Conservation (phyloP, 1,140 invertebrate species). For the Cherax quadricarinatus region DNA sequence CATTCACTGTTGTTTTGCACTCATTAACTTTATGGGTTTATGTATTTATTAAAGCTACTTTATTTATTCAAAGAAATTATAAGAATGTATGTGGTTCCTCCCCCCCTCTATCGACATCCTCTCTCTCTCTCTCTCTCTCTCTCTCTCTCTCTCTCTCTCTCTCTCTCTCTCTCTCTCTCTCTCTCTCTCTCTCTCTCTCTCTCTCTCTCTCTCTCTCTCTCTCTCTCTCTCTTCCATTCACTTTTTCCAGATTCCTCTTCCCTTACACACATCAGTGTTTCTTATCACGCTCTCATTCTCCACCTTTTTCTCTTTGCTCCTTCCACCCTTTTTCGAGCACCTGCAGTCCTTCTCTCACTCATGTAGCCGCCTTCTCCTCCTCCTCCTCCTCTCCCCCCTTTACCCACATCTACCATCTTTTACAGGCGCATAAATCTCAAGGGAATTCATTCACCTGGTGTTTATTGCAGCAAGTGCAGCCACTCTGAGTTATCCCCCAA, state of each 20-base stretch:
- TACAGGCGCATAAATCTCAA: no score
- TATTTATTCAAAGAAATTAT: no score
- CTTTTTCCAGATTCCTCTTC: neutral
- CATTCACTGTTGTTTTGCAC: no score
- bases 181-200: neutral
- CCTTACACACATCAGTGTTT: neutral
- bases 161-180: neutral
- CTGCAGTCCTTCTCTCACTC: neutral
- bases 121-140: neutral
- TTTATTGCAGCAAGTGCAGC: no score
- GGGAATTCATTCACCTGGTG: no score
- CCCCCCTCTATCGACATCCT: no score
- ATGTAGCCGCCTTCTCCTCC: neutral
- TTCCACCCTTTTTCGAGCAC: neutral
- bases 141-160: neutral
- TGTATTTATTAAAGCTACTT: no score
- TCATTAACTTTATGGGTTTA: no score
- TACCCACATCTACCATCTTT: neutral
- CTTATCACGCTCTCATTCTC: neutral
- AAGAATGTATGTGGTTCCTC: no score
- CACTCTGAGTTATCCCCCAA: neutral
- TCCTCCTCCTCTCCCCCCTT: neutral
- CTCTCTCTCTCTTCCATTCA: neutral
- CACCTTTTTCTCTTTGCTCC: neutral
- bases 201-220: neutral